Base-by-base conservation (phyloP, 2,888 invertebrate species). In the Pollenia amentaria region DNA sequence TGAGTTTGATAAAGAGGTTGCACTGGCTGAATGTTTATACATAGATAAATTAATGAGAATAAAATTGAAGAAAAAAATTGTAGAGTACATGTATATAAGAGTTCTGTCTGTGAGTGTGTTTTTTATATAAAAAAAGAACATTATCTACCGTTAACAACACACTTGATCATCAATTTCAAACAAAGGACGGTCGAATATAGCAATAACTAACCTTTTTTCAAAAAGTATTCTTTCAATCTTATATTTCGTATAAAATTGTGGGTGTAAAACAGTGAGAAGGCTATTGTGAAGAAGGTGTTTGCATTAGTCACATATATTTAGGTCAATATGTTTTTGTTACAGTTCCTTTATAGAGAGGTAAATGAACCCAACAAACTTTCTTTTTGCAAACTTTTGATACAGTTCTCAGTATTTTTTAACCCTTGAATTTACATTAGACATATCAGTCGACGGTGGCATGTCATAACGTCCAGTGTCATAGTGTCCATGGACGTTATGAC, bases 251-350 rank as follows among this genome's bases (percentile, higher is more conserved):
- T 62, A n/a, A 14, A 18, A 40, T 10, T 40, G 51, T 57, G 16
- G 7, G 18, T 40, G 38, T 48, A 51, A 11, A 8, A 65, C 9
- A 12, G 8, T 57, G n/a, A 12, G 53, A 10, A 4, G n/a, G 2
- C 18, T 48, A 8, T n/a, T 46, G 16, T 42, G n/a, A 11, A 44
- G 44, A 3, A 46, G 21, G 16, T 44, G 62, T 64, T 44, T 16
- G 55, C 38, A 42, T 55, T 40, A 42, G 57, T 42, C 70, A 40
- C 67, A 69, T 82, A 60, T 64, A 87, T 87, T 87, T 84, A 77
- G 87, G 87, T 87, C 87, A 87, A 87, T 87, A 84, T 80, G 83
- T 84, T 80, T 84, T 84, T 84, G 83, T 87, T 64, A 84, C 78
- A 73, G 38, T 77, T 51, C 46, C 14, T 65, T 75, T 76, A 53